Conservation (phyloP, 2,888 invertebrate genomes). For the Helobdella robusta region DNA sequence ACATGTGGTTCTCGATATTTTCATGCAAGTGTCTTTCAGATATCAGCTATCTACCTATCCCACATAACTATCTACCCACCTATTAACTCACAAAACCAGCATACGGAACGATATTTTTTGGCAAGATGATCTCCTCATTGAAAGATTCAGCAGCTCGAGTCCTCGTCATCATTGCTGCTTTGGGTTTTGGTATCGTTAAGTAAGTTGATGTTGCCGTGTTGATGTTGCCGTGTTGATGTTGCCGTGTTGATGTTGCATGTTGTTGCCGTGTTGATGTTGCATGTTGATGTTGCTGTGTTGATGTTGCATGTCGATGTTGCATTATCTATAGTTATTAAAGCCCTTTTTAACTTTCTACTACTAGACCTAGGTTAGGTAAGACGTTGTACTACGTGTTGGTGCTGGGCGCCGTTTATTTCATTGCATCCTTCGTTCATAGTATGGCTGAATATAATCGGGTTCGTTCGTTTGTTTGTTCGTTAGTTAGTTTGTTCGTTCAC, state of each 20-base stretch:
- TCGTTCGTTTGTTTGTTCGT: no score
- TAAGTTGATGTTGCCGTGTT: slow-evolving; percentile 49
- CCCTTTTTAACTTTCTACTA: neutral
- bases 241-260: no score
- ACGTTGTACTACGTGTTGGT: slow-evolving; percentile 78
- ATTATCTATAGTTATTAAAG: neutral
- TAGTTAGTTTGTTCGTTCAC: no score
- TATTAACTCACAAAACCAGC: slow-evolving; percentile 47
- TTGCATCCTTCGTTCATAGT: neutral
- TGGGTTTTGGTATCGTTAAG: slow-evolving; percentile 93
- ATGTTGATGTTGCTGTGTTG: neutral
- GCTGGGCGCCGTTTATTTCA: slow-evolving; percentile 71
- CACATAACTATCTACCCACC: neutral
- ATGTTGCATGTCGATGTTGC: neutral
- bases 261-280: no score
- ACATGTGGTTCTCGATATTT: no score
- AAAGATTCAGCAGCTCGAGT: slow-evolving; percentile 83
- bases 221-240: no score
- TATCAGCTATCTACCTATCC: neutral
- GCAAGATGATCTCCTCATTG: slow-evolving; percentile 80
- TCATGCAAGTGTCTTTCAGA: no score
- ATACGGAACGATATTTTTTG: slow-evolving; percentile 67
- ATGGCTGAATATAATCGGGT: neutral
- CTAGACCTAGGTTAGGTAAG: slow-evolving; percentile 69
- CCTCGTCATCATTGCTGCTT: slow-evolving; percentile 83